A percentile compares a stretch with the other conserved stretches of the same genome.
Conservation (phyloP, 2,888 invertebrate species). For the Spodoptera picta region DNA sequence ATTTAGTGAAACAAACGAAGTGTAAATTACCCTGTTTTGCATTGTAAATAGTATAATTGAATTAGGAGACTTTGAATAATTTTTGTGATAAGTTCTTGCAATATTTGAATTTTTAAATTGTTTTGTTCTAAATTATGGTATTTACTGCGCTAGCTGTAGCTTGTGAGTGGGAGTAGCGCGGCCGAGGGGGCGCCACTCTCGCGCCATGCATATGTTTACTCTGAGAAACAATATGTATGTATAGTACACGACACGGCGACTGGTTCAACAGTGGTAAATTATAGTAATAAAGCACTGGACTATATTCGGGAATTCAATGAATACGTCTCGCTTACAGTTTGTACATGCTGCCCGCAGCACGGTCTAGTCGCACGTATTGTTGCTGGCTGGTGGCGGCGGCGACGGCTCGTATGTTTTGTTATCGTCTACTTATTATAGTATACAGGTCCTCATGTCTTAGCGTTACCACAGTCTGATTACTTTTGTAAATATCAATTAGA, state of each 20-base stretch:
- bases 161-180: constrained; percentile 31
- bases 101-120: constrained; percentile 67
- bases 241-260: constrained; percentile 69
- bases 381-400: too few relatives aligned
- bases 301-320: constrained; percentile 57
- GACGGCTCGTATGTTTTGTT: constrained; percentile 29
- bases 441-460: constrained; percentile 61
- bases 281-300: constrained; percentile 67
- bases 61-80: constrained; percentile 70
- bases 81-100: constrained; percentile 84
- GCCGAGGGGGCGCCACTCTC: constrained; percentile 24
- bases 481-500: constrained; percentile 80
- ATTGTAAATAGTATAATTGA: constrained; percentile 84
- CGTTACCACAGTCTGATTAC: constrained; percentile 75
- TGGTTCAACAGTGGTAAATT: constrained; percentile 65
- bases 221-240: constrained; percentile 56
- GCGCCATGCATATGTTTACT: constrained; percentile 60
- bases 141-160: constrained; percentile 75
- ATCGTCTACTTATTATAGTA: constrained; percentile 41
- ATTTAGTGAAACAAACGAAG: constrained; percentile 79
- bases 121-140: constrained; percentile 66
- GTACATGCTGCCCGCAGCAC: constrained; percentile 56
- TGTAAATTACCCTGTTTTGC: constrained; percentile 83
- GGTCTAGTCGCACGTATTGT: constrained; percentile 34
- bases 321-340: constrained; percentile 63